Evolutionary conservation across 2,888 invertebrate species (phyloP).

Genomic region (Serripes groenlandicus): DNA sequence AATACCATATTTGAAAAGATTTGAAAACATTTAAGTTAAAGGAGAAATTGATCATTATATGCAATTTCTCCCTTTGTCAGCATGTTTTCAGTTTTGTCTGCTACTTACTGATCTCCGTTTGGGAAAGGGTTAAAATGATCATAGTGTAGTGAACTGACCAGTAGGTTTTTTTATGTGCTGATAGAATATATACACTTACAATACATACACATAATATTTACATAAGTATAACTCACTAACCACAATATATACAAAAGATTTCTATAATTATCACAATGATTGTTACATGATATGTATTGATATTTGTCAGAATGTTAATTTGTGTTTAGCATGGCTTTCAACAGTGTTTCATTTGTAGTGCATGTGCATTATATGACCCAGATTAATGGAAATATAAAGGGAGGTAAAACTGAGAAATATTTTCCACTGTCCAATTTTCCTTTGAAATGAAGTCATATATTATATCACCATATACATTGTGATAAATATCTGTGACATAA

Average conservation of each 20-base stretch:
- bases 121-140: too few relatives aligned
- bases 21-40: not conserved
- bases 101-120: too few relatives aligned
- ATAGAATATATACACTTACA: too few relatives aligned
- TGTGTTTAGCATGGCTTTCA: not conserved
- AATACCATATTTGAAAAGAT: not conserved
- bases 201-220: too few relatives aligned
- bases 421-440: not conserved
- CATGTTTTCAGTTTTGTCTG: not conserved
- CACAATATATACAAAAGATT: not conserved
- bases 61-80: not conserved
- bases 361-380: not conserved
- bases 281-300: constrained; percentile 2
- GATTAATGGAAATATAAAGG: not conserved
- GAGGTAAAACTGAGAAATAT: not conserved
- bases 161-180: not conserved
- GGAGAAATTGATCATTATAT: not conserved
- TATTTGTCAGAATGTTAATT: not conserved
- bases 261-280: not conserved
- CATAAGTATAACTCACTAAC: too few relatives aligned
- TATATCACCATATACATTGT: too few relatives aligned
- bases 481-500: not conserved
- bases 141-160: not conserved
- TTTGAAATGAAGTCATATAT: not conserved
- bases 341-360: not conserved